Evolutionary conservation across 2,888 invertebrate species (phyloP).

Genomic region (Euzetes globulus): DNA sequence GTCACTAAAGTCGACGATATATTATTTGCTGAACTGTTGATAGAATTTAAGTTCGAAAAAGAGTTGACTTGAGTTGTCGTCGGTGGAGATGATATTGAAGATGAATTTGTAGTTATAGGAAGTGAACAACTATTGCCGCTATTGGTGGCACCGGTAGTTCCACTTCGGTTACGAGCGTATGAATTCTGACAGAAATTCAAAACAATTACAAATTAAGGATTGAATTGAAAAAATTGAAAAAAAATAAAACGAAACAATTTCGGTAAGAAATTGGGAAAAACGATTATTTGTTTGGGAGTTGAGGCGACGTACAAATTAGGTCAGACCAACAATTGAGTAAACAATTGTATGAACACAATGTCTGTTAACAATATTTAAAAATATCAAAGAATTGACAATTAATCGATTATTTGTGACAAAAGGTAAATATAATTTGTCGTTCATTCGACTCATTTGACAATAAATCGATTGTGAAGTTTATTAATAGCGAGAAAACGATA

Average conservation of each 20-base stretch:
- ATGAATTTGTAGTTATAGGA: background rate
- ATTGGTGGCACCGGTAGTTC: background rate
- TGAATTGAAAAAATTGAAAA: background rate
- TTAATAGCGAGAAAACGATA: background rate
- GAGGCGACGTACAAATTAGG: too few species aligned
- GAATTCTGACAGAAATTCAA: background rate
- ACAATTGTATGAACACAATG: too few species aligned
- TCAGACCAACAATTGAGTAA: too few species aligned
- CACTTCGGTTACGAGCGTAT: conserved; percentile 5
- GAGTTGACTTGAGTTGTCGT: background rate
- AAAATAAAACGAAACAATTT: too few species aligned
- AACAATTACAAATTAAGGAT: background rate
- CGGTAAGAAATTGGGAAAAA: too few species aligned
- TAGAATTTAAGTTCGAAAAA: background rate
- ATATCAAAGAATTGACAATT: too few species aligned
- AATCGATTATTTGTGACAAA: background rate
- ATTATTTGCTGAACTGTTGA: background rate
- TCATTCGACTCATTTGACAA: background rate
- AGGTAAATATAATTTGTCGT: background rate
- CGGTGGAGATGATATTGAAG: background rate
- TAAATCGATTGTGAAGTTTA: background rate
- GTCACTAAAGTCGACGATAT: background rate
- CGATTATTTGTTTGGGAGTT: too few species aligned
- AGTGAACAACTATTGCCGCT: background rate
- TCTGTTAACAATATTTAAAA: too few species aligned